Evolutionary conservation across 2,888 invertebrate genomes (phyloP).

Genomic region (Noctuana brunneofusca): DNA sequence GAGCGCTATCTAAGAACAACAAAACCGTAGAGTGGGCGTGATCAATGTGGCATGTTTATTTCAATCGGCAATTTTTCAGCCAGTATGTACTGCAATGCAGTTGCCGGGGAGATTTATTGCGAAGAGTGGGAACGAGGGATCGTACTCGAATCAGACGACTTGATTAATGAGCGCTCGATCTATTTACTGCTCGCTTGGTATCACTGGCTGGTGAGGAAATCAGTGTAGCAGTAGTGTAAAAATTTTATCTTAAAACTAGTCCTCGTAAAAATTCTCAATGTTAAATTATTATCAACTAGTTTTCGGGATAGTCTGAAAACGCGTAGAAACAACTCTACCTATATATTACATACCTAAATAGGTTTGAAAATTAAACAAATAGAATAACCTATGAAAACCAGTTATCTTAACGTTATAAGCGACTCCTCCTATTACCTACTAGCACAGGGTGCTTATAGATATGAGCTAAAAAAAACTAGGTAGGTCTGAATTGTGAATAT

Average conservation of each 20-base stretch:
- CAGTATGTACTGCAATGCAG: constrained; percentile 67
- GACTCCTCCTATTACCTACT: too few species aligned
- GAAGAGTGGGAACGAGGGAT: constrained; percentile 42
- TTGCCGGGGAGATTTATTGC: constrained; percentile 69
- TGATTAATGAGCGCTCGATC: constrained; percentile 69
- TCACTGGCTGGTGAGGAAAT: constrained; percentile 16
- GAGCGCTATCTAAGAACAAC: constrained; percentile 24
- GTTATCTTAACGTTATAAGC: too few species aligned
- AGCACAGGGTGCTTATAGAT: too few species aligned
- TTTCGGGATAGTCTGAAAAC: too few species aligned
- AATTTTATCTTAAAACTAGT: background rate
- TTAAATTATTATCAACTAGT: too few species aligned
- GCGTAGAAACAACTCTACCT: too few species aligned
- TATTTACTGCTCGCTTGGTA: constrained; percentile 54
- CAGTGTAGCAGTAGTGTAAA: background rate
- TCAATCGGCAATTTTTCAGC: constrained; percentile 74
- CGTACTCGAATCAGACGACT: constrained; percentile 55
- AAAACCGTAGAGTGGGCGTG: constrained; percentile 49
- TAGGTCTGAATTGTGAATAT: too few species aligned
- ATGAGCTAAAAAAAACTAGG: too few species aligned
- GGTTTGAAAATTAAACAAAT: too few species aligned
- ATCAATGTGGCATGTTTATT: constrained; percentile 65
- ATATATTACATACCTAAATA: too few species aligned
- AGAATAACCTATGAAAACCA: too few species aligned
- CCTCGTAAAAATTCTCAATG: too few species aligned